Base-by-base conservation (phyloP, 2,888 invertebrate species). In the Emmelina monodactyla region DNA sequence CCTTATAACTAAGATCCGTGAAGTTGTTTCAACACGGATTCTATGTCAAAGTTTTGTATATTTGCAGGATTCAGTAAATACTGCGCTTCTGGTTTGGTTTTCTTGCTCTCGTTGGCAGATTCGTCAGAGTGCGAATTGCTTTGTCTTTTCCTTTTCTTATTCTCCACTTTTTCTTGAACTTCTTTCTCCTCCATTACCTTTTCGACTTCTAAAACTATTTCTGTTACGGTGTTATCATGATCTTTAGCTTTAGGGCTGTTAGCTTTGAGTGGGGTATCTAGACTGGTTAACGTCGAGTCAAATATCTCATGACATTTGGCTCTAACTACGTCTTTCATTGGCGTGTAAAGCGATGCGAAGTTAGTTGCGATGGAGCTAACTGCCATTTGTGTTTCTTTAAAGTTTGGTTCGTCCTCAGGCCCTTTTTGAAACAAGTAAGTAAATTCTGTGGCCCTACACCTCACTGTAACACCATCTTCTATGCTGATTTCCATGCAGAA, bases 31-130 rank as follows among this genome's bases (percentile, higher is more conserved):
- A 81, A 51, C 34, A 81, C 72, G 12, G 72, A 59, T 51, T 81
- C 81, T 34, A 81, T 81, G 52, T 79, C 80, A 34, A 80, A 67
- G 49, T 79, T 65, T 50, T 71, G 66, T 46, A 73, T 72, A 44
- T 65, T 70, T 28, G 68, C 58, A 4, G 72, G 58, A 45, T 62
- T 59, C 11, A 73, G 55, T 40, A 73, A 50, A 44, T 64, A 66
- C 35, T 65, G 58, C 3, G 68, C 44, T 33, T 73, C 69, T 4
- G 64, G 49, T 46, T 70, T 76, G 1, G 53, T 46, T 47, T 59
- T 71, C 43, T 71, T 80, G 34, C 32, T 55, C 16, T 62, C 62
- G 41, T 44, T 54, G 2, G 45, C 43, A 33, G 55, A 49, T 32
- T 71, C 71, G 5, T 69, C 70, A 2, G 63, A 52, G 15, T 48